These are phyloP conservation scores for Lateolabrax maculatus DNA, from an alignment of 2,797 vertebrate genomes.

Conservation along the genomic window DNA sequence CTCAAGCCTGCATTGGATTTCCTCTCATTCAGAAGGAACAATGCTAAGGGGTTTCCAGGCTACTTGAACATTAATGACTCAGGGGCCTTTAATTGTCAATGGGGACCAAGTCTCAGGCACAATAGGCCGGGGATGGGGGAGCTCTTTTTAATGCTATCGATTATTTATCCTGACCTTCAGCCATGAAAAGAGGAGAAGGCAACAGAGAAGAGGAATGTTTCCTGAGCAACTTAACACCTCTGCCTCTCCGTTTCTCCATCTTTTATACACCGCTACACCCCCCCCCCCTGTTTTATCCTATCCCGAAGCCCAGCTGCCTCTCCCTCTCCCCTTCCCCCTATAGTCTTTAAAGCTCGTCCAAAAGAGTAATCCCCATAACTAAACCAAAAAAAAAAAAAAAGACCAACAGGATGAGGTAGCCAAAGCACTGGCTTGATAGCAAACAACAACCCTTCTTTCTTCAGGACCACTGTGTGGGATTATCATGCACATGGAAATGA, in stretches of 20 bases:
- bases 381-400: slow-evolving; percentile 65
- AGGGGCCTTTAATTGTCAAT: slow-evolving; percentile 73
- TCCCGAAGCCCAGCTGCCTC: slow-evolving; percentile 73
- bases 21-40: slow-evolving; percentile 75
- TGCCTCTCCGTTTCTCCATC: slow-evolving; percentile 53
- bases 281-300: slow-evolving; percentile 58
- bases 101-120: slow-evolving; percentile 68
- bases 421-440: slow-evolving; percentile 70
- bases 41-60: slow-evolving; percentile 73
- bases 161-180: slow-evolving; percentile 84
- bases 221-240: slow-evolving; percentile 71
- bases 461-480: slow-evolving; percentile 52
- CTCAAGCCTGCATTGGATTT: slow-evolving; percentile 78
- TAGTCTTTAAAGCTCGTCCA: slow-evolving; percentile 79
- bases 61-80: slow-evolving; percentile 82
- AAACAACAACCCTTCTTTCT: slow-evolving; percentile 65
- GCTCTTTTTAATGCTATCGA: slow-evolving; percentile 76
- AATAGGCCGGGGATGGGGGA: slow-evolving; percentile 57
- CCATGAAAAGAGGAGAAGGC: slow-evolving; percentile 67
- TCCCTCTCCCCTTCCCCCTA: slow-evolving; percentile 69
- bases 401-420: slow-evolving; percentile 73
- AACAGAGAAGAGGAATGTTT: slow-evolving; percentile 69
- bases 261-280: slow-evolving; percentile 55
- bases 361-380: slow-evolving; percentile 81
- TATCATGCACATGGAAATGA: slow-evolving; percentile 50